Base-by-base conservation (phyloP, 2,797 vertebrate genomes). In the Acrossocheilus fasciatus region DNA sequence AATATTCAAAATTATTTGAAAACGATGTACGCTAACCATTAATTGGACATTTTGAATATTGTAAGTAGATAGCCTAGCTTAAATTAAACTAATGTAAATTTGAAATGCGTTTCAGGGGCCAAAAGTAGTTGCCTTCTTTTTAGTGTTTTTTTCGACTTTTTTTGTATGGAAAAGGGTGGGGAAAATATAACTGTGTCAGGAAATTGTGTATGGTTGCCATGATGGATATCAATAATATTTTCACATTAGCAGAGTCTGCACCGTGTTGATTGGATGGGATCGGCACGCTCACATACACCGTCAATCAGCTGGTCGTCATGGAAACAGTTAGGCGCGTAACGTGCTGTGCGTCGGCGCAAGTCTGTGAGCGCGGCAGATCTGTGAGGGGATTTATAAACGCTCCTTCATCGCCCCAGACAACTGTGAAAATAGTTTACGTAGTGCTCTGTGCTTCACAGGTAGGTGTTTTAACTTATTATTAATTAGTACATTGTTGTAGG, bases 231-330 rank as follows among this genome's bases (percentile, higher is more conserved):
- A 72, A 72, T 30, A 52, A 75, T n/a, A 68, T 59, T 36, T 73
- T 41, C 15, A 20, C 26, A 50, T 47, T 41, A 77, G 64, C 74
- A 66, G 70, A 87, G 77, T 30, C 69, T 64, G 8, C 41, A 4
- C 39, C 26, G 36, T 76, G 66, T 57, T 85, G 72, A 52, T 64
- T 82, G 75, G 30, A n/a, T 43, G 39, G 64, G 72, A 84, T 43
- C 39, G 17, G 36, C 75, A 75, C 6, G 39, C 66, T 59, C 64
- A 59, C 57, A 81, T 77, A 75, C 76, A 76, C 75, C 87, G 90
- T 83, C 87, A 89, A 64, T 91, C 90, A 89, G 70, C 6, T 36
- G 87, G 86, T 89, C 84, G 76, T 74, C 87, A 89, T 90, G 86
- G 86, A 85, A 90, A 89, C 87, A 85, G 81, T 81, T 80, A 54